Evolutionary conservation across 2,888 invertebrate genomes (phyloP).

Genomic region (Aphodius sticticus): DNA sequence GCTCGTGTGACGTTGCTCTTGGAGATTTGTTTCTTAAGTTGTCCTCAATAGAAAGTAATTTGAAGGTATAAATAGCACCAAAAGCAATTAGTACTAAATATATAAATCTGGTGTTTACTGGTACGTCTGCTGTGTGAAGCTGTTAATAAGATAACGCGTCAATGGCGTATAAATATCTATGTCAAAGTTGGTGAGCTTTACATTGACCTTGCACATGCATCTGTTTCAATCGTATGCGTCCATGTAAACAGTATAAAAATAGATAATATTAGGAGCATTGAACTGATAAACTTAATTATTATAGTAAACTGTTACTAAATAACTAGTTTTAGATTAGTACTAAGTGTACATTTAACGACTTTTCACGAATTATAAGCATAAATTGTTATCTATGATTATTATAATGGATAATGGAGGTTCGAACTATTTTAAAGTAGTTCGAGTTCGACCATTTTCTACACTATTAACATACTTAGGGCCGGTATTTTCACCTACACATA

Average conservation of each 20-base stretch:
- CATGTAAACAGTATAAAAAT: not conserved
- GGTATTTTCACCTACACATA: too few relatives aligned
- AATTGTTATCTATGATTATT: not conserved
- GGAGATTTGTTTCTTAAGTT: too few relatives aligned
- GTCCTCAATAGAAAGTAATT: not conserved
- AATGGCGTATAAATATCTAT: not conserved
- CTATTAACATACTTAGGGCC: too few relatives aligned
- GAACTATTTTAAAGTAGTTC: too few relatives aligned
- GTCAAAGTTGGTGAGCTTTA: not conserved
- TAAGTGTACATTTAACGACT: not conserved
- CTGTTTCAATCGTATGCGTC: not conserved
- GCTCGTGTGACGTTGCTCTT: not conserved
- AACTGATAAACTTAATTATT: not conserved
- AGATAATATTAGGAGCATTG: not conserved
- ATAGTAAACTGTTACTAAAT: not conserved
- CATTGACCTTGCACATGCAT: slow-evolving; percentile 4
- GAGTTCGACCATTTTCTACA: too few relatives aligned
- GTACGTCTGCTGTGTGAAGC: not conserved
- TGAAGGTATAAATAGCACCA: not conserved
- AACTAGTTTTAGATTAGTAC: not conserved
- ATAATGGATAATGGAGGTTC: too few relatives aligned
- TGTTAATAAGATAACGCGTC: not conserved
- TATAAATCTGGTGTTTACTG: not conserved
- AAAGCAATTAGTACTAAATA: not conserved
- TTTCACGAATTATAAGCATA: too few relatives aligned